Conservation (phyloP, 2,888 invertebrate species). For the Noctua fimbriata region DNA sequence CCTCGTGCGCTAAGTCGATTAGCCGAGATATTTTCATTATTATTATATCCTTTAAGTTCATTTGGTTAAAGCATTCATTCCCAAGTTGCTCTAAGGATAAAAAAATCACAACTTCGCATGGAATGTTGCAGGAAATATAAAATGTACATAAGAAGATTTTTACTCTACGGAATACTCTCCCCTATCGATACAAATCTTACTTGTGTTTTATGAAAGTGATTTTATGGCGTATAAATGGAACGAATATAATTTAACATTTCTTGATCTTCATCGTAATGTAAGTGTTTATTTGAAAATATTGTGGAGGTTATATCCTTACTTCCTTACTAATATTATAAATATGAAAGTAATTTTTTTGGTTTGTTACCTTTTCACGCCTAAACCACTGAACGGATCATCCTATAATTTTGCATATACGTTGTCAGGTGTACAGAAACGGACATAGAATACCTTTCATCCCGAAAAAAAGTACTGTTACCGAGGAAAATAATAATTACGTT, state of each 20-base stretch:
- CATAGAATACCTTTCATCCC: too few relatives aligned
- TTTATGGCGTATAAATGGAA: slow-evolving; percentile 17
- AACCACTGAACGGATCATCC: too few relatives aligned
- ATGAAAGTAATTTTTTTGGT: too few relatives aligned
- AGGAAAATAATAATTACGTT: too few relatives aligned
- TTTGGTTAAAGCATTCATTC: background rate
- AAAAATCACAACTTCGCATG: background rate
- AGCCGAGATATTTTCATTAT: background rate
- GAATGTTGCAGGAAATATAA: background rate
- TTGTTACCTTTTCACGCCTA: too few relatives aligned
- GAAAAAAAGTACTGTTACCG: too few relatives aligned
- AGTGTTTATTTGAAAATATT: background rate
- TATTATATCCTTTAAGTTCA: background rate
- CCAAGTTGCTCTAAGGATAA: background rate
- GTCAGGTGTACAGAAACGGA: too few relatives aligned
- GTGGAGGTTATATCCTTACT: background rate
- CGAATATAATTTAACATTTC: slow-evolving; percentile 8
- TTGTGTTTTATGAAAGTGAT: slow-evolving; percentile 3
- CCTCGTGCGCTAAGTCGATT: too few relatives aligned
- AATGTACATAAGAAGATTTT: background rate
- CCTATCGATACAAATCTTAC: background rate
- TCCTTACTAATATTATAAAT: too few relatives aligned
- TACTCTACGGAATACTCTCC: background rate
- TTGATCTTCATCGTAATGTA: slow-evolving; percentile 11
- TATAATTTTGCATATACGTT: too few relatives aligned